A percentile compares a stretch with the other conserved stretches of the same genome.
phyloP scores from a whole-genome alignment of 2,888 invertebrate species.

The Cantharis rustica region DNA sequence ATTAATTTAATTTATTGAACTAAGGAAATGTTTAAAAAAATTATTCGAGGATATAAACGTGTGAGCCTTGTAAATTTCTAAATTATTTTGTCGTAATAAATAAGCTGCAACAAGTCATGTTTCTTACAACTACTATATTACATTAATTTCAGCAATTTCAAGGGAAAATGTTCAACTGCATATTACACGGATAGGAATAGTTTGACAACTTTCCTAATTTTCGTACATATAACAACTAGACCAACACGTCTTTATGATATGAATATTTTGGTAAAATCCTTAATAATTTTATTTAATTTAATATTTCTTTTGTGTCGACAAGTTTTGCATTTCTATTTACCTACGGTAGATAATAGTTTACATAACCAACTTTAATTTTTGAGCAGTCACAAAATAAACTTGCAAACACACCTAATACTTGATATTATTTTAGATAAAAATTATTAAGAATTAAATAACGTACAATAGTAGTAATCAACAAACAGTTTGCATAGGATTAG shows the following conservation, averaged over 20 bases:
- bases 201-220: conserved; percentile 16
- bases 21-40: not conserved
- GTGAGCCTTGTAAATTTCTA: conserved; percentile 14
- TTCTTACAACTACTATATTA: conserved; percentile 21
- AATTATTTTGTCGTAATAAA: conserved; percentile 12
- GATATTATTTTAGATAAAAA: conserved; percentile 5
- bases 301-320: not conserved
- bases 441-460: conserved; percentile 7
- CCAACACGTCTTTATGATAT: conserved; percentile 25
- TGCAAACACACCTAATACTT: not conserved
- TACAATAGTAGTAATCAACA: conserved; percentile 29
- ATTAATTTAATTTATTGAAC: conserved; percentile 1
- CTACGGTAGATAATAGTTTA: not conserved
- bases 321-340: not conserved
- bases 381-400: not conserved
- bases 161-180: conserved; percentile 5
- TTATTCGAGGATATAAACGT: conserved; percentile 16
- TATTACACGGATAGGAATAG: not conserved
- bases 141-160: conserved; percentile 15
- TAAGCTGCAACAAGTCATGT: conserved; percentile 25
- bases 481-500: conserved; percentile 30
- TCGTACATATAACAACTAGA: conserved; percentile 26
- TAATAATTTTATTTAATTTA: not conserved
- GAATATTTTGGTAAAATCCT: conserved; percentile 16
- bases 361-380: not conserved